These are phyloP conservation scores for Cebidichthys violaceus DNA, from an alignment of 2,113 vertebrate genomes.

Conservation along the genomic window DNA sequence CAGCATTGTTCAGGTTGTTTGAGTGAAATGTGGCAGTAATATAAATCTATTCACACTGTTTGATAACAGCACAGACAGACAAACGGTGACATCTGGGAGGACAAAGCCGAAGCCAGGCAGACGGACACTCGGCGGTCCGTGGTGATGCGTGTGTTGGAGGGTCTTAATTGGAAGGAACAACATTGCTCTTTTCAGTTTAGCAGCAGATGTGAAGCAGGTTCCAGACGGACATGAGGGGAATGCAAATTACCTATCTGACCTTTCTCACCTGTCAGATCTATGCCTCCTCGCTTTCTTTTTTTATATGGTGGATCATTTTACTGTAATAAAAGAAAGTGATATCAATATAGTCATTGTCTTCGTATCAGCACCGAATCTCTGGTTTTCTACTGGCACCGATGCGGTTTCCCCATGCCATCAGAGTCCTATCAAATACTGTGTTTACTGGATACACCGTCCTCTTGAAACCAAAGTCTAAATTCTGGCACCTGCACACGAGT, in stretches of 20 bases:
- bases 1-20: no score
- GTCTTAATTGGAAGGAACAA: constrained; percentile 57
- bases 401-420: background rate
- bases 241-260: constrained; percentile 58
- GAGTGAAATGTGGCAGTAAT: background rate
- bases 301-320: background rate
- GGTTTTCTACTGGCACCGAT: background rate
- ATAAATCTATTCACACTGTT: background rate
- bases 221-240: constrained; percentile 47
- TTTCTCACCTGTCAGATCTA: constrained; percentile 44
- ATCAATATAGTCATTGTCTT: background rate
- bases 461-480: constrained; percentile 11
- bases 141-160: constrained; percentile 20
- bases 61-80: constrained; percentile 16
- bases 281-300: background rate
- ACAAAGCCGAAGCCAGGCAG: constrained; percentile 19
- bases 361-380: background rate
- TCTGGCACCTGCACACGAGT: constrained; percentile 25
- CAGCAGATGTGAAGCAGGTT: constrained; percentile 62
- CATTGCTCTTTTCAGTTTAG: constrained; percentile 60
- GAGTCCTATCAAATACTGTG: background rate
- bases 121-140: background rate
- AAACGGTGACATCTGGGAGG: constrained; percentile 24
- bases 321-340: background rate
- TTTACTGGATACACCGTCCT: constrained; percentile 12